A percentile compares a stretch with the other conserved stretches of the same genome.
phyloP scores from a whole-genome alignment of 2,888 invertebrate genomes.

The Epistrophe grossulariae region DNA sequence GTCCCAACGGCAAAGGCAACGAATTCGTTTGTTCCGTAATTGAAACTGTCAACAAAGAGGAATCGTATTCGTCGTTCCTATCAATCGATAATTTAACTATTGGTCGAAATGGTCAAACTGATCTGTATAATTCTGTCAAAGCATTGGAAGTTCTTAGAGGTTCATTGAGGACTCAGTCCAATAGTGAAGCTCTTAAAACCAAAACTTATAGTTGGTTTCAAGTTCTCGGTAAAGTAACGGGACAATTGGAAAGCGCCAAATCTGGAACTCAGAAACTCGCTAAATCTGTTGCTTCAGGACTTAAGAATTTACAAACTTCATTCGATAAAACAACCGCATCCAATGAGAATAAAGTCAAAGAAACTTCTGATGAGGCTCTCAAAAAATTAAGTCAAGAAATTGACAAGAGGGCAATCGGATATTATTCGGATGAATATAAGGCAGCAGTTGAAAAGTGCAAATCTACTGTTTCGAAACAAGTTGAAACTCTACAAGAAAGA shows the following conservation, averaged over 20 bases:
- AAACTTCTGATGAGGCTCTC: neutral
- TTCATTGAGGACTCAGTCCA: neutral
- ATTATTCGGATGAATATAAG: neutral
- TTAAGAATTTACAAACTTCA: neutral
- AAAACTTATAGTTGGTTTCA: neutral
- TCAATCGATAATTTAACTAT: neutral
- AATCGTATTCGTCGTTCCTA: neutral
- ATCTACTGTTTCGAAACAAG: neutral
- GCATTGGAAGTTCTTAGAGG: neutral
- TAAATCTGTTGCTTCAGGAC: neutral
- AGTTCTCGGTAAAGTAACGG: neutral
- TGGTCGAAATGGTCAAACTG: neutral
- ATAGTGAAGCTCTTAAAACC: neutral
- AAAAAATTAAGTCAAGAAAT: neutral
- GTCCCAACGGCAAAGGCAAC: neutral
- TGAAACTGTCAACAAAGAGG: neutral
- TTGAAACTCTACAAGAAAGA: neutral
- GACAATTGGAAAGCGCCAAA: neutral
- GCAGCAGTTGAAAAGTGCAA: neutral
- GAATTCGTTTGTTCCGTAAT: conserved; percentile 5
- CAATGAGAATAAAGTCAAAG: neutral
- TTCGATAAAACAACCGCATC: neutral
- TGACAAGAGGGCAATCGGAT: neutral
- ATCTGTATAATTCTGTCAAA: neutral
- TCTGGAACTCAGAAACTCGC: neutral